These are phyloP conservation scores for Sipha flava DNA, from an alignment of 1,140 invertebrate species.

Conservation along the genomic window DNA sequence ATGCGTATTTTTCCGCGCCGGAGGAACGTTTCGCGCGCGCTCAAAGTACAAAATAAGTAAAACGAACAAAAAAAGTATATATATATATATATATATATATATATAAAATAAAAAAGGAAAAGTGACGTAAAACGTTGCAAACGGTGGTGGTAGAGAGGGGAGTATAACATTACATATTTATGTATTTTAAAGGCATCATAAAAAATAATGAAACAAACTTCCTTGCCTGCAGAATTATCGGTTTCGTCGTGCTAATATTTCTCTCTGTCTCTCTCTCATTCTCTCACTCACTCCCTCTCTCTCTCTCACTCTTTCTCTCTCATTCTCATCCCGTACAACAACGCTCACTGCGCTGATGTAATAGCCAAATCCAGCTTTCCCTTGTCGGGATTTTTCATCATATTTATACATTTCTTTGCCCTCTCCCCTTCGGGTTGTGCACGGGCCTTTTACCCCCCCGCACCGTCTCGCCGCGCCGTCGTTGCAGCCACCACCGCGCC, in stretches of 20 bases:
- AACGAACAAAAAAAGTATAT: neutral
- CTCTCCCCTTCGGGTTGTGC: neutral
- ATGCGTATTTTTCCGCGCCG: neutral
- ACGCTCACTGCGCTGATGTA: neutral
- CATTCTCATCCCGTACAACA: too few relatives aligned
- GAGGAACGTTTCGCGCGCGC: neutral
- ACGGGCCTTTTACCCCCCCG: neutral
- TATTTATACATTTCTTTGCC: conserved; percentile 18
- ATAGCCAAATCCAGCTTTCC: conserved; percentile 30
- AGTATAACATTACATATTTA: conserved; percentile 19
- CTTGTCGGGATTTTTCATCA: conserved; percentile 31
- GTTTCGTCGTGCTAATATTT: conserved; percentile 32
- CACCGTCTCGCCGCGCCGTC: neutral
- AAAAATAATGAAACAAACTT: conserved; percentile 33
- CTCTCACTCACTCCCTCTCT: neutral
- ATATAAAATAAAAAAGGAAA: neutral
- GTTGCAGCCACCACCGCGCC: neutral
- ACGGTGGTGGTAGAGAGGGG: neutral
- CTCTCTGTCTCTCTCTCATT: neutral
- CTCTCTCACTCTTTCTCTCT: neutral
- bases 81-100: neutral
- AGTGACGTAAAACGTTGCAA: neutral
- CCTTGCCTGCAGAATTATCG: conserved; percentile 31
- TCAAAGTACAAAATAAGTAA: conserved; percentile 12
- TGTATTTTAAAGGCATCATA: conserved; percentile 32